Evolutionary conservation across 2,797 vertebrate species (phyloP).

Genomic region (Leptatherina wallacei): DNA sequence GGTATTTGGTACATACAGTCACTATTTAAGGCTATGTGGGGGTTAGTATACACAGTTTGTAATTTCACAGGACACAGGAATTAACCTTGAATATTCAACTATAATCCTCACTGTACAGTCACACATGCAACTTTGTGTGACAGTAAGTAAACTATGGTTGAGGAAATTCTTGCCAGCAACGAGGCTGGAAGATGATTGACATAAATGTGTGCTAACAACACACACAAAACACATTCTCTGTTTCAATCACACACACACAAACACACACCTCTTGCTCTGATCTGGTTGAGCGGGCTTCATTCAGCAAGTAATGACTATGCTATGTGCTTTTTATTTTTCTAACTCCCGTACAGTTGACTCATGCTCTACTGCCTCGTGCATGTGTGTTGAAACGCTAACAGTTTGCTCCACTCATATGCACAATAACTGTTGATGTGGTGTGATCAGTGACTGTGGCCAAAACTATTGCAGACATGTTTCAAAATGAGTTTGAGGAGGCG

Average conservation of each 20-base stretch:
- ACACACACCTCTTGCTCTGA: constrained; percentile 37
- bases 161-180: constrained; percentile 49
- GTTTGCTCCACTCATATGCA: constrained; percentile 65
- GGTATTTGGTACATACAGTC: constrained; percentile 3
- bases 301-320: constrained; percentile 69
- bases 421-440: constrained; percentile 71
- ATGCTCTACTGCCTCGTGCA: constrained; percentile 46
- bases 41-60: constrained; percentile 17
- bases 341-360: constrained; percentile 70
- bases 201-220: constrained; percentile 49
- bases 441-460: constrained; percentile 68
- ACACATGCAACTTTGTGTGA: constrained; percentile 40
- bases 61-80: constrained; percentile 37
- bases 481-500: constrained; percentile 69
- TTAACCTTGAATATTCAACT: constrained; percentile 29
- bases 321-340: constrained; percentile 73
- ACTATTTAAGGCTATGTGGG: background rate
- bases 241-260: constrained; percentile 28
- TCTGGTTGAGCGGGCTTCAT: constrained; percentile 65
- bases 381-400: constrained; percentile 60
- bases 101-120: constrained; percentile 52
- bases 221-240: constrained; percentile 38
- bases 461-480: constrained; percentile 72
- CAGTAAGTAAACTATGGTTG: constrained; percentile 40
- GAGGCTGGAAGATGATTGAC: constrained; percentile 58